Percentiles rank a stretch among this genome's conserved stretches.
These are phyloP conservation scores for Biston stratarius DNA, from an alignment of 2,888 invertebrate genomes.

Conservation along the genomic window DNA sequence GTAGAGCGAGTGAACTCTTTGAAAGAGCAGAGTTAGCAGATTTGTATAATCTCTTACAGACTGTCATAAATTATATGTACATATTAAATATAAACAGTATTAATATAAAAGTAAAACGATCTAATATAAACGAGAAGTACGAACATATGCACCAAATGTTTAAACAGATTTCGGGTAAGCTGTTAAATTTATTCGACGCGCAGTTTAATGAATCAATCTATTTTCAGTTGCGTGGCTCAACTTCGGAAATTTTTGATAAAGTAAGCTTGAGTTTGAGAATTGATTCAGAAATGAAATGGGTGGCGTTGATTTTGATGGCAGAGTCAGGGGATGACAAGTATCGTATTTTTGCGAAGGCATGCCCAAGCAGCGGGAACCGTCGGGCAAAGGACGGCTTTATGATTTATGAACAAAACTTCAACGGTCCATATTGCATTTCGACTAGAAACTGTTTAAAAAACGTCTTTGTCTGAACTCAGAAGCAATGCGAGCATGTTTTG, in stretches of 20 bases:
- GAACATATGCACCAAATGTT: background rate
- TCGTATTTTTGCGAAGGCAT: conserved; percentile 1
- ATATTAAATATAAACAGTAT: background rate
- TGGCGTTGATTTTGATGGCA: background rate
- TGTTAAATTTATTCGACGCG: background rate
- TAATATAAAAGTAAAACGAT: background rate
- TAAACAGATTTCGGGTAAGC: background rate
- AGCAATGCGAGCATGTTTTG: too few species aligned
- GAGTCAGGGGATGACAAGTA: background rate
- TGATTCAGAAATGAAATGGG: conserved; percentile 3
- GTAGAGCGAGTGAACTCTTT: conserved; percentile 49
- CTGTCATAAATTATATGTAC: conserved; percentile 54
- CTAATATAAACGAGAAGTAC: background rate
- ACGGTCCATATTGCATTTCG: background rate
- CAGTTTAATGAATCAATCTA: background rate
- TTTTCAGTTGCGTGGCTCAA: background rate
- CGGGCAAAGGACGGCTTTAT: background rate
- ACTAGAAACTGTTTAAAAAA: background rate
- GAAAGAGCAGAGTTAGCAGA: conserved; percentile 55
- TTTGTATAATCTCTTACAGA: conserved; percentile 54
- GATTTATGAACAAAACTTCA: background rate
- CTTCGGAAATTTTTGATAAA: background rate
- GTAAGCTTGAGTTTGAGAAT: background rate
- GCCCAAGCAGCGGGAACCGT: background rate
- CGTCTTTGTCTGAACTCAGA: background rate